phyloP scores from a whole-genome alignment of 2,797 vertebrate genomes.

The Pachyuromys duprasi region DNA sequence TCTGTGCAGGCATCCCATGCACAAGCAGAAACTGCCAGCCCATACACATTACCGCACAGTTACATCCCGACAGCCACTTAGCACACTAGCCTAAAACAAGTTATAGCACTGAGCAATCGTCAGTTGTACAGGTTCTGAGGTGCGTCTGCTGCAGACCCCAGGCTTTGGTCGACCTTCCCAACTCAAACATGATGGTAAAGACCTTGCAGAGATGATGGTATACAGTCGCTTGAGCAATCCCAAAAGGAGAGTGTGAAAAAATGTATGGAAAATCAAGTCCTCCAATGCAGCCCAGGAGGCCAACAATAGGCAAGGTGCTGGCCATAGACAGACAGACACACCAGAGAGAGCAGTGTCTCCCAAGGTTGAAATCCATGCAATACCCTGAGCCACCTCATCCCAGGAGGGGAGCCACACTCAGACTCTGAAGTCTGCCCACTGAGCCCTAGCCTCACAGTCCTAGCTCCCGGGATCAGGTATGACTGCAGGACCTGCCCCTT shows the following conservation, averaged over 20 bases:
- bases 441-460: not conserved
- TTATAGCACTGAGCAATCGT: not conserved
- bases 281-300: not conserved
- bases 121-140: not conserved
- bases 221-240: not conserved
- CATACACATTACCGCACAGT: not conserved
- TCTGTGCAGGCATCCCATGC: not conserved
- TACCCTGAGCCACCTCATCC: too few species aligned
- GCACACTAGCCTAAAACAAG: not conserved
- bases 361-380: not conserved
- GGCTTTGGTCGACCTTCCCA: not conserved
- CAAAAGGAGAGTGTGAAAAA: not conserved
- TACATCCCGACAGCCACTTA: not conserved
- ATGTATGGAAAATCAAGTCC: not conserved
- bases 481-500: conserved; percentile 14
- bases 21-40: not conserved
- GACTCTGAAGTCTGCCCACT: not conserved
- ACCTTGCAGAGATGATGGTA: not conserved
- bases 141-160: not conserved
- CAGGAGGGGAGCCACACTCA: too few species aligned
- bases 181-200: not conserved
- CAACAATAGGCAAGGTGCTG: not conserved
- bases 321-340: not conserved
- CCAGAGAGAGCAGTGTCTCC: not conserved
- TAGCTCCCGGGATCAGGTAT: not conserved